These are phyloP conservation scores for Pangasianodon hypophthalmus DNA, from an alignment of 2,113 vertebrate species.

Conservation along the genomic window DNA sequence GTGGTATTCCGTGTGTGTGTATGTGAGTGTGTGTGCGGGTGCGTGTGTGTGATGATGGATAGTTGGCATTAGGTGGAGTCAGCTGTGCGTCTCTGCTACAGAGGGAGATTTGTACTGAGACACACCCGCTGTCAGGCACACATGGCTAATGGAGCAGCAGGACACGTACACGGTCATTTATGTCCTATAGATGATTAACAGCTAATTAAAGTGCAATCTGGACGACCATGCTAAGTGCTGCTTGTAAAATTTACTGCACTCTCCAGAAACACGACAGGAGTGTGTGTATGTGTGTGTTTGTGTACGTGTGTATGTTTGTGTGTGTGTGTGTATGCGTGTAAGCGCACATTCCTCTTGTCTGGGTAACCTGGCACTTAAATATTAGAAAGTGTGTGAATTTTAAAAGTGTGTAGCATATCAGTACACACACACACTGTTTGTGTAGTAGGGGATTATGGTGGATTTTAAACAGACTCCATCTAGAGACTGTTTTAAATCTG, in stretches of 20 bases:
- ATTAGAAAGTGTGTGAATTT: background rate
- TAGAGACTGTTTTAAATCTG: constrained; percentile 40
- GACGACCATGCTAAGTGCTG: constrained; percentile 61
- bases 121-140: constrained; percentile 66
- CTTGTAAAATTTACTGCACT: constrained; percentile 56
- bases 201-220: constrained; percentile 81
- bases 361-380: constrained; percentile 6
- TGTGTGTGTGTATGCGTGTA: constrained; percentile 12
- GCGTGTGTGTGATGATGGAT: constrained; percentile 70
- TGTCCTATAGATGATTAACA: constrained; percentile 80
- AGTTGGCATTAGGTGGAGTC: constrained; percentile 84
- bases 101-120: constrained; percentile 77
- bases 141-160: constrained; percentile 69
- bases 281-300: constrained; percentile 18
- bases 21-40: constrained; percentile 19
- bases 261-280: constrained; percentile 54
- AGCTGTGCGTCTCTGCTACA: constrained; percentile 79
- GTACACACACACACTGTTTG: constrained; percentile 15
- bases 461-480: constrained; percentile 57
- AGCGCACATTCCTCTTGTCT: constrained; percentile 17
- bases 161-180: constrained; percentile 67
- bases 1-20: background rate
- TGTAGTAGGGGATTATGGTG: constrained; percentile 54
- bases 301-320: background rate
- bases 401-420: background rate